These are phyloP conservation scores for Hoplostethus mediterraneus DNA, from an alignment of 2,797 vertebrate species.

Conservation along the genomic window DNA sequence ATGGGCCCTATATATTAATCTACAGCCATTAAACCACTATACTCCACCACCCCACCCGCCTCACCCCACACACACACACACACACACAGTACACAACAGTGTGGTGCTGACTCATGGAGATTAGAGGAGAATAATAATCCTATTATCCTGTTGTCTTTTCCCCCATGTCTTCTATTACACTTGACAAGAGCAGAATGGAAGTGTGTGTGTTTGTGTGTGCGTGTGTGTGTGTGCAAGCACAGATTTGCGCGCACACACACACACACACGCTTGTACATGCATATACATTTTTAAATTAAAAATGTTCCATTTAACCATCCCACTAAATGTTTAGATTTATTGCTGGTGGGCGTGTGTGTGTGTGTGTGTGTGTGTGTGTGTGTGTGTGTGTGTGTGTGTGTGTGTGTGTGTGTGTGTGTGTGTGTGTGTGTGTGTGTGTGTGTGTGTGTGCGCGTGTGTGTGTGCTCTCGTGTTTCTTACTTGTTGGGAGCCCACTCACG, in stretches of 20 bases:
- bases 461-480: conserved; percentile 3
- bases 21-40: conserved; percentile 62
- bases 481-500: no score
- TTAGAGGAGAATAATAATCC: conserved; percentile 77
- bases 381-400: conserved; percentile 10
- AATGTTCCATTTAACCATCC: neutral
- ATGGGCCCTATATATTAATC: conserved; percentile 54
- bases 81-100: conserved; percentile 12
- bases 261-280: neutral
- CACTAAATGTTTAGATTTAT: no score
- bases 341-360: neutral
- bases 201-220: conserved; percentile 17
- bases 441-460: conserved; percentile 18
- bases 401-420: conserved; percentile 21
- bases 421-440: neutral
- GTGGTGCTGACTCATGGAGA: conserved; percentile 72
- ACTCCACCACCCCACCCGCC: neutral
- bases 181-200: conserved; percentile 51
- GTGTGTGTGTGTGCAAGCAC: neutral
- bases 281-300: neutral
- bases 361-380: conserved; percentile 22
- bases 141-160: conserved; percentile 72
- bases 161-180: conserved; percentile 64
- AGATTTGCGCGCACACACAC: neutral
- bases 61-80: neutral